These are phyloP conservation scores for Pollenia amentaria DNA, from an alignment of 2,888 invertebrate species.

Conservation along the genomic window DNA sequence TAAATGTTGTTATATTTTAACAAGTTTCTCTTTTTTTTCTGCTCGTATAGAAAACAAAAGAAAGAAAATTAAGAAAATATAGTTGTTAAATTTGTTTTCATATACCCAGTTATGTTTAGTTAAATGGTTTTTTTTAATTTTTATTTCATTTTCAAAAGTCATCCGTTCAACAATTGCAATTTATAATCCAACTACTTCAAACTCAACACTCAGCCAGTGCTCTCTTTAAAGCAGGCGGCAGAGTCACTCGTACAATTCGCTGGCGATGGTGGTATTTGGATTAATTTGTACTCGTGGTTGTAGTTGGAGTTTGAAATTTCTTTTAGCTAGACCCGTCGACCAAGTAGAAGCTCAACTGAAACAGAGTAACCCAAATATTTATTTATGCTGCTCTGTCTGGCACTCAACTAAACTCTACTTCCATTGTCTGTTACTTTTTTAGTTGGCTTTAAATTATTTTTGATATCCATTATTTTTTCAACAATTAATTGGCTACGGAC, in stretches of 20 bases:
- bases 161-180: conserved; percentile 56
- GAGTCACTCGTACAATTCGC: background rate
- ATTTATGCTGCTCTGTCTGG: conserved; percentile 21
- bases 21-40: conserved; percentile 68
- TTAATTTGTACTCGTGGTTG: background rate
- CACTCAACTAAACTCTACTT: conserved; percentile 20
- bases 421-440: conserved; percentile 2
- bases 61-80: conserved; percentile 18
- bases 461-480: conserved; percentile 30
- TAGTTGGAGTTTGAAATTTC: conserved; percentile 20
- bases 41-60: conserved; percentile 34
- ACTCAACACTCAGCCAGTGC: background rate
- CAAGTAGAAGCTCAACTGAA: background rate
- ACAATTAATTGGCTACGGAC: conserved; percentile 50
- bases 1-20: conserved; percentile 29
- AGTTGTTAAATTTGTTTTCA: conserved; percentile 62
- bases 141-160: conserved; percentile 45
- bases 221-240: background rate
- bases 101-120: conserved; percentile 61
- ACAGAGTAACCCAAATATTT: conserved; percentile 58
- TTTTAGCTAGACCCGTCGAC: background rate
- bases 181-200: conserved; percentile 7
- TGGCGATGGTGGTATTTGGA: background rate
- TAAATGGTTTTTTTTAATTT: conserved; percentile 14
- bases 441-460: conserved; percentile 24